Evolutionary conservation across 1,140 invertebrate genomes (phyloP).

Genomic region (Ectropis grisescens): DNA sequence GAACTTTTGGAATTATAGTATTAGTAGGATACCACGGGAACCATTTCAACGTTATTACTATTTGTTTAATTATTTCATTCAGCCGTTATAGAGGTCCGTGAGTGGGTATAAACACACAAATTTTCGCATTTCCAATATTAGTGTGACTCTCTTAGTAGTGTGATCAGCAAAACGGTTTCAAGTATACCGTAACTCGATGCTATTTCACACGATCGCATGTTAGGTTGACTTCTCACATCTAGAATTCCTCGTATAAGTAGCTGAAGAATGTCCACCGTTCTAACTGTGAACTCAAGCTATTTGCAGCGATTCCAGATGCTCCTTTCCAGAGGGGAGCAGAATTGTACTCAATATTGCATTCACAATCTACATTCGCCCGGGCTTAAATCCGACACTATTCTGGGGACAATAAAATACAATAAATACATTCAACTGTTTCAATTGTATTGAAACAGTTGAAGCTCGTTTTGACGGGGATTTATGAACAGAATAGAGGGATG

Average conservation of each 20-base stretch:
- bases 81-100: no score
- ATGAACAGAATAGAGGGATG: constrained; percentile 7
- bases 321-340: constrained; percentile 2
- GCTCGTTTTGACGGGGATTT: constrained; percentile 8
- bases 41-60: no score
- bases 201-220: constrained; percentile 4
- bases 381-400: not conserved
- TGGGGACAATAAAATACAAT: constrained; percentile 5
- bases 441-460: constrained; percentile 9
- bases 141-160: no score
- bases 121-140: no score
- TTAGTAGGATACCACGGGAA: no score
- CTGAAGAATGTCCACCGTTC: constrained; percentile 11
- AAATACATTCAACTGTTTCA: no score
- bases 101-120: no score
- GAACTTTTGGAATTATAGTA: no score
- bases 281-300: constrained; percentile 13
- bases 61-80: no score
- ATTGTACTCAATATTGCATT: constrained; percentile 12
- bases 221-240: constrained; percentile 12
- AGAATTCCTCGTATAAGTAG: constrained; percentile 17
- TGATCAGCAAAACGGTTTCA: no score
- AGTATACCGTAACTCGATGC: no score
- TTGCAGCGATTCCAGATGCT: constrained; percentile 20
- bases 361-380: constrained; percentile 8